A percentile compares a stretch with the other conserved stretches of the same genome.
Conservation (phyloP, 2,797 vertebrate species). For the Garrulus glandarius region DNA sequence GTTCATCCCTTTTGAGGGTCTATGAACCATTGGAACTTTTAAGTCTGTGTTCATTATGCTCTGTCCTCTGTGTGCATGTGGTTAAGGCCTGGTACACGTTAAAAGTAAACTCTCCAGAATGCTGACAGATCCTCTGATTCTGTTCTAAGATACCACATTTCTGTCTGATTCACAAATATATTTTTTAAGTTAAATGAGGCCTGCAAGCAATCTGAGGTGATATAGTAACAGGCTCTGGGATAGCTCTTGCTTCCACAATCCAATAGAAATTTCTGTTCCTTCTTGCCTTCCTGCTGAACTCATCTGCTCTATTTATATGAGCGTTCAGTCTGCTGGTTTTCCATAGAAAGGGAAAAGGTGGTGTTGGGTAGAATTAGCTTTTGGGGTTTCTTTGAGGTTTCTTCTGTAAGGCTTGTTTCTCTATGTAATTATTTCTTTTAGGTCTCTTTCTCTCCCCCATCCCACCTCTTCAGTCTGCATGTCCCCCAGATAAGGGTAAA, state of each 20-base stretch:
- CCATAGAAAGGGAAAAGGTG: background rate
- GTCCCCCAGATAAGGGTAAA: background rate
- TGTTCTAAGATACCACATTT: background rate
- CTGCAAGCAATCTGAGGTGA: background rate
- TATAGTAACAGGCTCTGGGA: background rate
- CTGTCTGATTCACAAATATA: background rate
- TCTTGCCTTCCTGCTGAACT: background rate
- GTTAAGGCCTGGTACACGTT: background rate
- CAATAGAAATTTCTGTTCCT: background rate
- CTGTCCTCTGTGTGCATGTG: background rate
- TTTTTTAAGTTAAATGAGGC: background rate
- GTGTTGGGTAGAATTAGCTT: background rate
- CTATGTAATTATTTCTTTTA: background rate
- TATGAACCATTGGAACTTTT: slow-evolving; percentile 35
- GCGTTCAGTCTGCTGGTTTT: background rate
- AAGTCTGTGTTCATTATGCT: slow-evolving; percentile 16
- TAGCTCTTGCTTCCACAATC: background rate
- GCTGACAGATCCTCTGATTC: background rate
- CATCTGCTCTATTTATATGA: background rate
- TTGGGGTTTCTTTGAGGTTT: background rate
- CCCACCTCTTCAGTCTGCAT: background rate
- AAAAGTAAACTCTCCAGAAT: background rate
- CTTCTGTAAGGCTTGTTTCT: background rate
- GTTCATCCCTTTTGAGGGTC: slow-evolving; percentile 33
- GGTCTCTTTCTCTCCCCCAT: background rate